Evolutionary conservation across 2,888 invertebrate species (phyloP), one percentile per base, ranked within the genome.

Genomic region (Subacronicta megacephala): DNA sequence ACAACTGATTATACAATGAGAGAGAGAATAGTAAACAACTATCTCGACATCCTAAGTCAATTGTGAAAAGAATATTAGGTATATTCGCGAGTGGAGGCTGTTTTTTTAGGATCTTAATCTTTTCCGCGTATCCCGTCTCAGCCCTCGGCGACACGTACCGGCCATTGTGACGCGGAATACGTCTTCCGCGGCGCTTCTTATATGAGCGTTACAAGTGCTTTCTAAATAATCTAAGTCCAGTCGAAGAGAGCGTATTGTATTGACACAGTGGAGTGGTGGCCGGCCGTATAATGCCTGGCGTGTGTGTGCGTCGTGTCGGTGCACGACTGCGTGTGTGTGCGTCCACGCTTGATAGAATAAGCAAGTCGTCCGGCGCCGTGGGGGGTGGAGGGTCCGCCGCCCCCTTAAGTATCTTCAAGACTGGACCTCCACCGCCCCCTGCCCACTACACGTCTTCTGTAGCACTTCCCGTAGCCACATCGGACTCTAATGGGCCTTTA

Each of bases 211-310:
- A 94, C 93, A 94, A 94, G 94, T 94, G 94, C 94, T 94, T 94
- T 94, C 94, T 94, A 94, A 94, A 94, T 94, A 94, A 94, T 94
- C 94, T 94, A 93, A 94, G 94, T 94, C 94, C 94, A 91, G 93
- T 84, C 89, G 93, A 92, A 92, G 93, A 93, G 94, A 93, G 92
- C 90, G 94, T 94, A 94, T 94, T 94, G 94, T 94, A 94, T 94
- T 94, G 94, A 94, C 94, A 94, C 83, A 94, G 94, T 92, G 89
- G 92, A 93, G 92, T 94, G 94, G 94, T 93, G 93, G 92, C 92
- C 92, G 92, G 93, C 92, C 89, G 92, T 93, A 93, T 94, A 94
- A 94, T 93, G 85, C 91, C 80, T 65, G 61, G 63, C 66, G 75
- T 58, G 69, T 87, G 90, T 91, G 92, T 89, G 89, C 75, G 86